Conservation (phyloP, 2,888 invertebrate species). For the Pristionchus mayeri region DNA sequence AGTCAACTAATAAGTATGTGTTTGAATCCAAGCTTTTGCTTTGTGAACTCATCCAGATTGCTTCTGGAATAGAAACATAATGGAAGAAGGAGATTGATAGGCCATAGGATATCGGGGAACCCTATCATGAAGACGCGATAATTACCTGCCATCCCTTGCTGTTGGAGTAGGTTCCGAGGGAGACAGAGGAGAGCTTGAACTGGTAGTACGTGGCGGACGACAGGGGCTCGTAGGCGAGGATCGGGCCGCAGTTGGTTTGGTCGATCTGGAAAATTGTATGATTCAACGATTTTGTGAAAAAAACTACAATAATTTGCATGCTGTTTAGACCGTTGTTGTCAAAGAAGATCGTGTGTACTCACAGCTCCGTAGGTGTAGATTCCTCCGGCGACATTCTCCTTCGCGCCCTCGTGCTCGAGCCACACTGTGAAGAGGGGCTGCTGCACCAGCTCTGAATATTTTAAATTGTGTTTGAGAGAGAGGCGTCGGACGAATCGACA, state of each 20-base stretch:
- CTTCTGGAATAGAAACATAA: too few relatives aligned
- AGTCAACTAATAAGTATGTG: too few relatives aligned
- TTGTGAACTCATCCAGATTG: too few relatives aligned
- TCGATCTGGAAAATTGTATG: too few relatives aligned
- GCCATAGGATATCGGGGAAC: too few relatives aligned
- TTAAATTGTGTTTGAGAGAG: conserved; percentile 83
- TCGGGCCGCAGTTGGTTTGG: conserved; percentile 63
- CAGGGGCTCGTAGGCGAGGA: conserved; percentile 60
- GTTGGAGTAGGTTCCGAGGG: conserved; percentile 53
- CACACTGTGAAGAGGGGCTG: conserved; percentile 67
- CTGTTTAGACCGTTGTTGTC: background rate
- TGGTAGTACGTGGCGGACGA: conserved; percentile 50
- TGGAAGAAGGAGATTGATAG: too few relatives aligned
- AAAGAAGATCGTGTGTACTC: conserved; percentile 58
- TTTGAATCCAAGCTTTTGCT: too few relatives aligned
- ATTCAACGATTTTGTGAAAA: too few relatives aligned
- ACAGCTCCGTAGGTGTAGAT: too few relatives aligned
- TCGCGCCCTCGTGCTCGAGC: too few relatives aligned
- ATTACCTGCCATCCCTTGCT: conserved; percentile 48
- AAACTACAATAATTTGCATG: background rate
- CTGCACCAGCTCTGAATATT: conserved; percentile 57
- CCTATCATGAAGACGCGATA: too few relatives aligned
- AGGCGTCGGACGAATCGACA: conserved; percentile 82
- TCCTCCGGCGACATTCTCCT: too few relatives aligned
- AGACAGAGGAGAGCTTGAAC: conserved; percentile 52